Conservation (phyloP, 2,113 vertebrate genomes). For the Lamprologus tigripictilis region DNA sequence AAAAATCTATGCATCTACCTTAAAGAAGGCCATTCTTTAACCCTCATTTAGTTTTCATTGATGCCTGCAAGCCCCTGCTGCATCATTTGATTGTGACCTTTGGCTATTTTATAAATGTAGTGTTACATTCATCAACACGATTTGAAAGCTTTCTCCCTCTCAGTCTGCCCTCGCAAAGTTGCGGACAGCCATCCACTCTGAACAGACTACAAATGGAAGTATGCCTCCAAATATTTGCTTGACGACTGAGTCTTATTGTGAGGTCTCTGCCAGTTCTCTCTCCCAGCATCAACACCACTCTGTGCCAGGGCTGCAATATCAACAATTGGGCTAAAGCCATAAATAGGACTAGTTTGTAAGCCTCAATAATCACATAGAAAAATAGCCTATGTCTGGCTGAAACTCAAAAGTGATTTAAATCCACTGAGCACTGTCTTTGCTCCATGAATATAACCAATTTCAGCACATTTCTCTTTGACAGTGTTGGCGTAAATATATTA, state of each 20-base stretch:
- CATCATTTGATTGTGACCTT: not conserved
- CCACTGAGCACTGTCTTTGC: not conserved
- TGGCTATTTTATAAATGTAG: not conserved
- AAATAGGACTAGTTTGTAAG: conserved; percentile 16
- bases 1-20: not conserved
- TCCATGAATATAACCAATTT: not conserved
- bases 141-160: not conserved
- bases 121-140: not conserved
- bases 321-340: conserved; percentile 11
- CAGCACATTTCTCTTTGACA: not conserved
- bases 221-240: conserved; percentile 32
- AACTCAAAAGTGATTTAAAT: not conserved
- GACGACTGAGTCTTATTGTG: conserved; percentile 22
- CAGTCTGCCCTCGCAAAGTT: not conserved
- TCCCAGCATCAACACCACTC: not conserved
- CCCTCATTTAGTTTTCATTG: not conserved
- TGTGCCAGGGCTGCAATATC: conserved; percentile 6
- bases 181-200: not conserved
- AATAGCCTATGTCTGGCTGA: not conserved
- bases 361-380: conserved; percentile 7
- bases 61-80: not conserved
- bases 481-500: not conserved
- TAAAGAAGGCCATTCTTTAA: not conserved
- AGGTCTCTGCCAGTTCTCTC: conserved; percentile 9
- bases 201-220: conserved; percentile 1